These are phyloP conservation scores for Marcusenius ussheri DNA, from an alignment of 2,113 vertebrate species.

Conservation along the genomic window DNA sequence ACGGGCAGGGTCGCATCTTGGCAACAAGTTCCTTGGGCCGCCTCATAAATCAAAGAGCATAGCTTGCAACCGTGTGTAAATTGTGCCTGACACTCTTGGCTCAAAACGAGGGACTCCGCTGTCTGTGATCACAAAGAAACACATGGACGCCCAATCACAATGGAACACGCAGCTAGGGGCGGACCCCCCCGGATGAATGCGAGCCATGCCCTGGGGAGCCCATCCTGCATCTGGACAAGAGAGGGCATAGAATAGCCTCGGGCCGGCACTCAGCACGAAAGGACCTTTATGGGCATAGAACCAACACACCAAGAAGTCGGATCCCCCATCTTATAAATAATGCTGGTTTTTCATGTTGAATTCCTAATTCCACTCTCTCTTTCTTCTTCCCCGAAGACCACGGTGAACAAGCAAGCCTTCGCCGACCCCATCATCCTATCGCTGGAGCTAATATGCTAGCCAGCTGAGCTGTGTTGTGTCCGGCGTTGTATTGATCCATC, in stretches of 20 bases:
- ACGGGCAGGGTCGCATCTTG: slow-evolving; percentile 34
- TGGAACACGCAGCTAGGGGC: slow-evolving; percentile 32
- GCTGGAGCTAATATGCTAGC: slow-evolving; percentile 18
- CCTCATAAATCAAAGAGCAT: slow-evolving; percentile 28
- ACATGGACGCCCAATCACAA: slow-evolving; percentile 18
- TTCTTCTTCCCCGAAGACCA: slow-evolving; percentile 61
- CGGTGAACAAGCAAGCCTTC: slow-evolving; percentile 44
- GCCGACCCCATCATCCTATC: slow-evolving; percentile 8
- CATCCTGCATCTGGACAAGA: slow-evolving; percentile 40
- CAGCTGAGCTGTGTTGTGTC: not conserved
- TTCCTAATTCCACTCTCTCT: slow-evolving; percentile 57
- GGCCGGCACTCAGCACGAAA: slow-evolving; percentile 55
- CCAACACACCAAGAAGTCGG: slow-evolving; percentile 46
- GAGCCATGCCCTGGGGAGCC: slow-evolving; percentile 48
- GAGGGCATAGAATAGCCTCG: slow-evolving; percentile 52
- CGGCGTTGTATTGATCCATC: not conserved
- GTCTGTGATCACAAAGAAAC: slow-evolving; percentile 34
- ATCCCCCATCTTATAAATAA: slow-evolving; percentile 64
- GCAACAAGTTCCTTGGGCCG: slow-evolving; percentile 33
- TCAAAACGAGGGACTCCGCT: slow-evolving; percentile 25
- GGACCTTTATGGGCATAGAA: slow-evolving; percentile 51
- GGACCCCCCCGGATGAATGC: slow-evolving; percentile 42
- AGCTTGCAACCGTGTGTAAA: slow-evolving; percentile 38
- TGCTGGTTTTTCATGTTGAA: slow-evolving; percentile 64
- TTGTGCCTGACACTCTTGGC: slow-evolving; percentile 26